A percentile compares a stretch with the other conserved stretches of the same genome.
Conservation (phyloP, 2,888 invertebrate genomes). For the Lithophane leautieri region DNA sequence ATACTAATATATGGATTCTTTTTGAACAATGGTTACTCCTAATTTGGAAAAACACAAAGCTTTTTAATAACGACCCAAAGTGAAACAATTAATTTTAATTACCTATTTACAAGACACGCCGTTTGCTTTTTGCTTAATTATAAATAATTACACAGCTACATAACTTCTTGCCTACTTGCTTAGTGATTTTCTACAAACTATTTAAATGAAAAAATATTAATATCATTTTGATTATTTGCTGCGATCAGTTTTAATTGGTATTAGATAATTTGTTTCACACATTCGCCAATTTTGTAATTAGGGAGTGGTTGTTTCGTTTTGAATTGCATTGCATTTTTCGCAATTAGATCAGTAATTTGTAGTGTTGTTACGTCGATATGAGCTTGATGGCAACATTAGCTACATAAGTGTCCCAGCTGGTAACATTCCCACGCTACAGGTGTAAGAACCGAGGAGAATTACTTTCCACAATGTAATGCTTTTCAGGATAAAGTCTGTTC, state of each 20-base stretch:
- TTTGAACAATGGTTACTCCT: constrained; percentile 67
- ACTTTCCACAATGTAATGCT: constrained; percentile 24
- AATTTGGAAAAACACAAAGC: constrained; percentile 66
- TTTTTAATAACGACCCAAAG: constrained; percentile 65
- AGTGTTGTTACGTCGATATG: constrained; percentile 41
- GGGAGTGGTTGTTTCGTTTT: constrained; percentile 32
- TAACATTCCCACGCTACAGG: constrained; percentile 50
- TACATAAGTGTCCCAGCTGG: constrained; percentile 40
- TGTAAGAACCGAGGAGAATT: constrained; percentile 40
- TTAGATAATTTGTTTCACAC: constrained; percentile 56
- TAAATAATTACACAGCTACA: constrained; percentile 79
- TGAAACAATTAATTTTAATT: constrained; percentile 70
- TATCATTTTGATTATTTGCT: constrained; percentile 55
- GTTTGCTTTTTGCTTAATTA: constrained; percentile 70
- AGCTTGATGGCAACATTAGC: constrained; percentile 25
- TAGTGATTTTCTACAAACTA: constrained; percentile 77
- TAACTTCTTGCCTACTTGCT: constrained; percentile 76
- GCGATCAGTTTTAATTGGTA: constrained; percentile 58
- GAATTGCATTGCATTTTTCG: constrained; percentile 36
- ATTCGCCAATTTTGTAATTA: constrained; percentile 50
- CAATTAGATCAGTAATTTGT: constrained; percentile 52
- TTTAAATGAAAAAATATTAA: constrained; percentile 68
- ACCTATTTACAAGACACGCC: constrained; percentile 70
- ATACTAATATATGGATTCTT: constrained; percentile 62
- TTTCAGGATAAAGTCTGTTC: constrained; percentile 22